Evolutionary conservation across 2,113 vertebrate genomes (phyloP).

Genomic region (Phodopus roborovskii): DNA sequence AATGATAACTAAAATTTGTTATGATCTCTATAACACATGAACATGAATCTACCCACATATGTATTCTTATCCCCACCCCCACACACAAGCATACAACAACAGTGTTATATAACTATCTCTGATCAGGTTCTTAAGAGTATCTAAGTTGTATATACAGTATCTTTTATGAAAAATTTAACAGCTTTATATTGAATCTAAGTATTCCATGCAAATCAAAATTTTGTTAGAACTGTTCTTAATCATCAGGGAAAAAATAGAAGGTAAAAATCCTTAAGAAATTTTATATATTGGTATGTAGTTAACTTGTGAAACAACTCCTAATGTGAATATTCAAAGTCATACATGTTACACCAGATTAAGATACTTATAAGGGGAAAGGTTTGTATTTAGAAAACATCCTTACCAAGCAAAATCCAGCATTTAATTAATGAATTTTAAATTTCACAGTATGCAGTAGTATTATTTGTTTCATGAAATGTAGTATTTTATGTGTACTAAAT

Average conservation of each 20-base stretch:
- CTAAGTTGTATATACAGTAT: not conserved
- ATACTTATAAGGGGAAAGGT: not conserved
- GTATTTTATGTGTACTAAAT: not conserved
- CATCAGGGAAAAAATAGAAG: not conserved
- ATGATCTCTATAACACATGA: not conserved
- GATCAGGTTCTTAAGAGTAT: constrained; percentile 32
- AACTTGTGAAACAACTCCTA: constrained; percentile 6
- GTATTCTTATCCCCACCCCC: not conserved
- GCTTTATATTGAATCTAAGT: not conserved
- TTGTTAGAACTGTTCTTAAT: constrained; percentile 15
- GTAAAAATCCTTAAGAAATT: constrained; percentile 11
- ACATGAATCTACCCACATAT: not conserved
- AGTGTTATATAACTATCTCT: not conserved
- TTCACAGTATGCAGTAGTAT: not conserved
- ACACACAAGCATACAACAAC: not conserved
- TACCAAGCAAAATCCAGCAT: not conserved
- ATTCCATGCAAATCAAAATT: constrained; percentile 40
- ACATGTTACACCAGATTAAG: not conserved
- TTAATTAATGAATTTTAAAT: constrained; percentile 47
- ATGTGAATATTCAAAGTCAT: not conserved
- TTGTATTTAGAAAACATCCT: constrained; percentile 22
- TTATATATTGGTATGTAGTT: not conserved
- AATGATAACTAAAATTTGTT: not conserved
- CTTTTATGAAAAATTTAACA: not conserved
- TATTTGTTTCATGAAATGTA: not conserved